Base-by-base conservation (phyloP, 2,797 vertebrate species). In the Leuciscus waleckii region DNA sequence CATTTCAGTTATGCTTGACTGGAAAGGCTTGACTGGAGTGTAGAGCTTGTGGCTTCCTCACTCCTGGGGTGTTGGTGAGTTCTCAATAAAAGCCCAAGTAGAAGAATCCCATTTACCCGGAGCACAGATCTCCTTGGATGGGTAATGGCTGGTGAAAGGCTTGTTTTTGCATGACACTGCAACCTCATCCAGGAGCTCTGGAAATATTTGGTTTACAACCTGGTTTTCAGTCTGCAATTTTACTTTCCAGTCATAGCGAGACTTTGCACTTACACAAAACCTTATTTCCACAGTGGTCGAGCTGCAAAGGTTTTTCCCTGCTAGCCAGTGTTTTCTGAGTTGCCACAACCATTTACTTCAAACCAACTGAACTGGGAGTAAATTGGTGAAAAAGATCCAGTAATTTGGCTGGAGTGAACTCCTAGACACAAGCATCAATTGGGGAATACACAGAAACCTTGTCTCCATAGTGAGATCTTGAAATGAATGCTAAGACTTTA, bases 341-440 rank as follows among this genome's bases (percentile, higher is more conserved):
- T 43, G 39, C 2, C 37, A 1, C 23, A 16, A 39, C 39, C 39
- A 43, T 70, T 71, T 71, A 16, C 1, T 71, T 70, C 39, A 23
- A 43, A 32, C 29, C 21, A 32, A 14, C 10, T 61, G 10, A 58
- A 58, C 23, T 61, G 23, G 23, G 58, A 63, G 58, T 63, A 29
- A 63, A 63, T 26, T 61, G 58, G 4, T 1, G 2, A 13, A 2
- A 26, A 61, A 26, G n/a, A 61, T 61, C 58, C 58, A 61, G 58
- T 61, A 61, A 61, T 61, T 26, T 26, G 58, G 4, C 23, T 61
- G 19, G 19, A 68, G 78, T n/a, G 21, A 54, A 54, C 63, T 68
- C 4, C 29, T 68, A 80, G 63, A 54, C 79, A 80, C 79, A 80
- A 80, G 63, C 79, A 80, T 68, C 21, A 37, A 54, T 37, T 23